phyloP scores from a whole-genome alignment of 2,113 vertebrate species.

The Oncorhynchus gorbuscha region DNA sequence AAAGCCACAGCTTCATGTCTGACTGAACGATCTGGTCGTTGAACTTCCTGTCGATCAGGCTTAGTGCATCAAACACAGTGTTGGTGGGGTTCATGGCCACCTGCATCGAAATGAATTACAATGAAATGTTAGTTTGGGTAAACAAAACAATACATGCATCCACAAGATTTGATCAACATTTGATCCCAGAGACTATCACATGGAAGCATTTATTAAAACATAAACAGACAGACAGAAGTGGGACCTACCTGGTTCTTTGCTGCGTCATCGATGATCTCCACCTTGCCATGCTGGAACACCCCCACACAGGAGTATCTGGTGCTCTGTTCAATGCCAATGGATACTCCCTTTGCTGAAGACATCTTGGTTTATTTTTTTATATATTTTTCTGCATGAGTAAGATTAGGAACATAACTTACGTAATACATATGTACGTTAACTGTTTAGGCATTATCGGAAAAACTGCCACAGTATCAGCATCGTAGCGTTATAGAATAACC shows the following conservation, averaged over 20 bases:
- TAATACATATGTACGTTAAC: too few relatives aligned
- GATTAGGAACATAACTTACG: not conserved
- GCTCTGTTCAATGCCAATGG: slow-evolving; percentile 88
- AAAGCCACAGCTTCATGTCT: slow-evolving; percentile 75
- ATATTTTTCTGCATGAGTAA: slow-evolving; percentile 21
- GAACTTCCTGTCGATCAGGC: slow-evolving; percentile 72
- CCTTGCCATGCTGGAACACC: slow-evolving; percentile 88
- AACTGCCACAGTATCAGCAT: not conserved
- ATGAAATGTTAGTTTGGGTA: too few relatives aligned
- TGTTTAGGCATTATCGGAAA: too few relatives aligned
- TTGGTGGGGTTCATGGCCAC: slow-evolving; percentile 81
- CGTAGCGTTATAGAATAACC: slow-evolving; percentile 14
- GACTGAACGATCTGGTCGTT: slow-evolving; percentile 61
- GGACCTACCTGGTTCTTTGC: slow-evolving; percentile 71
- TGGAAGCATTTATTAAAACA: too few relatives aligned
- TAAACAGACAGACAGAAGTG: too few relatives aligned
- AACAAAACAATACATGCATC: too few relatives aligned
- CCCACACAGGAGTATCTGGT: slow-evolving; percentile 90
- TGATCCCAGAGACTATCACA: too few relatives aligned
- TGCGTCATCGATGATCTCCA: slow-evolving; percentile 89
- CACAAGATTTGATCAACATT: too few relatives aligned
- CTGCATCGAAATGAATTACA: too few relatives aligned
- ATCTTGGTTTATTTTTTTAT: slow-evolving; percentile 32
- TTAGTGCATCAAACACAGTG: slow-evolving; percentile 71
- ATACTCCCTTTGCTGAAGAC: slow-evolving; percentile 66